Percentiles rank a stretch among this genome's conserved stretches.
Evolutionary conservation across 1,140 invertebrate species (phyloP).

Genomic region (Adoxophyes honmai): DNA sequence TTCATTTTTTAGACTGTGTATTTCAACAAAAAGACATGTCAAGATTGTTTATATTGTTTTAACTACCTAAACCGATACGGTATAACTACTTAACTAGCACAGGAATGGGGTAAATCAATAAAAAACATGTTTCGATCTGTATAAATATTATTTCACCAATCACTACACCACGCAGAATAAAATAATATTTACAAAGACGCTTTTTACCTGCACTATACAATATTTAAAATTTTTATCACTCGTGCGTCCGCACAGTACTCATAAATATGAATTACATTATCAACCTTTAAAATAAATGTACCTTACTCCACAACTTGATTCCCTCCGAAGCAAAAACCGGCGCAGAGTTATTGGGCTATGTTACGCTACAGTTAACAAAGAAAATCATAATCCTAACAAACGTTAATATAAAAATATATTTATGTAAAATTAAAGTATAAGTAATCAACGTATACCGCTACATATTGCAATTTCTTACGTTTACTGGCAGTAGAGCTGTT

Average conservation of each 20-base stretch:
- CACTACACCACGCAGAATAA: slow-evolving; percentile 45
- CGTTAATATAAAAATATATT: slow-evolving; percentile 30
- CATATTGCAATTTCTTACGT: slow-evolving; percentile 26
- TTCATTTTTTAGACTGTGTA: no score
- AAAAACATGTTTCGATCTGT: slow-evolving; percentile 48
- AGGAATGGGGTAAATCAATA: no score
- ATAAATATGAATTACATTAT: slow-evolving; percentile 27
- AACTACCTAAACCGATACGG: no score
- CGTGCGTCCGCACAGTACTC: slow-evolving; percentile 24
- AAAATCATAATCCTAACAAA: slow-evolving; percentile 20
- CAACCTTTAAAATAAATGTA: slow-evolving; percentile 35
- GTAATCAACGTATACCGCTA: slow-evolving; percentile 27
- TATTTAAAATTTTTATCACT: slow-evolving; percentile 22
- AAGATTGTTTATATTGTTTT: no score
- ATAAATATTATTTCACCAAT: slow-evolving; percentile 73
- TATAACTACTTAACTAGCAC: no score
- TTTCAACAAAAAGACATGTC: no score
- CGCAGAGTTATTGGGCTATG: slow-evolving; percentile 3
- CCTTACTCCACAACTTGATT: slow-evolving; percentile 56
- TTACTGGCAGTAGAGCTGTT: slow-evolving; percentile 30
- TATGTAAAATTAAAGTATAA: slow-evolving; percentile 30
- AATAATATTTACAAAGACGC: slow-evolving; percentile 71
- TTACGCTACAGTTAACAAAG: slow-evolving; percentile 14
- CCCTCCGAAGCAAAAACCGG: not conserved
- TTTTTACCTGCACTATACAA: slow-evolving; percentile 41